These are phyloP conservation scores for Danionella cerebrum DNA, from an alignment of 2,113 vertebrate species.

Conservation along the genomic window DNA sequence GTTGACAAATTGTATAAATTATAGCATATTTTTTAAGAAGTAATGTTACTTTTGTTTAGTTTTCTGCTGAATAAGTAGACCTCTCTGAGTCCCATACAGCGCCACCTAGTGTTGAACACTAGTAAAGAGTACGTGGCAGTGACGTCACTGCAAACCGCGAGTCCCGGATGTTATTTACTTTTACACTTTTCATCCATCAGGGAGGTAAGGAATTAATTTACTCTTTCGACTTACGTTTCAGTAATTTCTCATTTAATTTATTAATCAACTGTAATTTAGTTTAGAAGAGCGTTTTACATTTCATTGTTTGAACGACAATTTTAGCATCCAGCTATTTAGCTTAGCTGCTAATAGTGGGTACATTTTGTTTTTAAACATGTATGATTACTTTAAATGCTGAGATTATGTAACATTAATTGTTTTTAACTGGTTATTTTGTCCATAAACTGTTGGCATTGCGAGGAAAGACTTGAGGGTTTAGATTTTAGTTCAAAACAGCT, in stretches of 20 bases:
- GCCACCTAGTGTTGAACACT: neutral
- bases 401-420: neutral
- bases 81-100: too few species aligned
- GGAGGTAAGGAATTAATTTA: conserved; percentile 9
- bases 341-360: neutral
- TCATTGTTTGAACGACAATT: neutral
- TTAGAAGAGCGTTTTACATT: neutral
- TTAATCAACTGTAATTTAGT: neutral
- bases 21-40: too few species aligned
- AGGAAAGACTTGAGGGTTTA: neutral
- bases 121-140: conserved; percentile 32
- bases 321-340: neutral
- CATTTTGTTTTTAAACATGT: neutral
- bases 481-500: neutral
- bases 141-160: neutral
- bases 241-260: neutral
- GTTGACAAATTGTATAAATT: too few species aligned
- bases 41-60: too few species aligned
- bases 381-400: neutral
- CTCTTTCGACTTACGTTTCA: neutral
- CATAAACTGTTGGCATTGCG: neutral
- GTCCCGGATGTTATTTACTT: conserved; percentile 33
- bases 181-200: neutral
- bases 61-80: too few species aligned
- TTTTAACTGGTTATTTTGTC: neutral